These are phyloP conservation scores for Anas acuta DNA, from an alignment of 2,797 vertebrate genomes.

Conservation along the genomic window DNA sequence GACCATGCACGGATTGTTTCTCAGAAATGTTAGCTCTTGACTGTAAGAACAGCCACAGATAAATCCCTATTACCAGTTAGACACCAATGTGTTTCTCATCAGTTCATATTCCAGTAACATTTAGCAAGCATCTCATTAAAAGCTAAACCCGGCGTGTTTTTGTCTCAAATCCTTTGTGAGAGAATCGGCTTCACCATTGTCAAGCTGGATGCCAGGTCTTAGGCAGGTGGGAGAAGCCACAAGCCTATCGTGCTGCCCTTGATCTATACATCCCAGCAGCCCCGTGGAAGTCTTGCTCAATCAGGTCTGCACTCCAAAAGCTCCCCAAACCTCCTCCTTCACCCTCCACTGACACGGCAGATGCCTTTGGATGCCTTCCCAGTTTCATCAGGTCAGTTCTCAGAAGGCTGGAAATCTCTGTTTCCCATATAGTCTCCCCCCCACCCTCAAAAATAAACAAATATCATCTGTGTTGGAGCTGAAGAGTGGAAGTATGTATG, in stretches of 20 bases:
- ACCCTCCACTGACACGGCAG: background rate
- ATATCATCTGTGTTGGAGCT: background rate
- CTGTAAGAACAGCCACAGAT: slow-evolving; percentile 8
- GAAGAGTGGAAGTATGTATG: background rate
- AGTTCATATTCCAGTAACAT: slow-evolving; percentile 29
- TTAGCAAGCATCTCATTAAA: slow-evolving; percentile 51
- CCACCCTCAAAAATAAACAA: background rate
- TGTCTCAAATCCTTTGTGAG: background rate
- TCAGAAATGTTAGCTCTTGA: slow-evolving; percentile 13
- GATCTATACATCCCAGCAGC: background rate
- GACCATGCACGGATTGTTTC: background rate
- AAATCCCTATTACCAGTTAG: slow-evolving; percentile 21
- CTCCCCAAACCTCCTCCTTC: background rate
- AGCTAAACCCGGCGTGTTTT: background rate
- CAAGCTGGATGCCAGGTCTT: background rate
- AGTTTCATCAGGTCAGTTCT: slow-evolving; percentile 42
- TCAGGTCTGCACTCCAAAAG: background rate
- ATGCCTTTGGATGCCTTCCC: slow-evolving; percentile 41
- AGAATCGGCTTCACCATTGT: background rate
- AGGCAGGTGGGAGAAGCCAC: background rate
- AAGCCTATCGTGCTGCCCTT: background rate
- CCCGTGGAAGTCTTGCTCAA: background rate
- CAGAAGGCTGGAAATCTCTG: slow-evolving; percentile 20
- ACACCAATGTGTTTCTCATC: slow-evolving; percentile 67
- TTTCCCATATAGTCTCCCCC: background rate